phyloP scores from a whole-genome alignment of 2,888 invertebrate species.

The Orthonychiurus folsomi region DNA sequence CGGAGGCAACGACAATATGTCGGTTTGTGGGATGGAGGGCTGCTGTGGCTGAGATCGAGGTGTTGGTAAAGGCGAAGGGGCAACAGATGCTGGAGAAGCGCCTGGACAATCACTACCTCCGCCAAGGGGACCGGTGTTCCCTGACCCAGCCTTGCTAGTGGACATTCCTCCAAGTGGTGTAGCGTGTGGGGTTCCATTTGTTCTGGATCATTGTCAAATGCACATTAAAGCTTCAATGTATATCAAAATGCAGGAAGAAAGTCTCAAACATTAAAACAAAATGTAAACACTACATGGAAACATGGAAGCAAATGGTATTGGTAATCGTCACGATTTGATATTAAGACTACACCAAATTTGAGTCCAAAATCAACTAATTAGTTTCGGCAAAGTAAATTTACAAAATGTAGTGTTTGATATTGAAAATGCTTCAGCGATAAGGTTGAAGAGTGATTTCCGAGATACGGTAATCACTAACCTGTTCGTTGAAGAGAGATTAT shows the following conservation, averaged over 20 bases:
- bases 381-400: too few relatives aligned
- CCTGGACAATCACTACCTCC: constrained; percentile 44
- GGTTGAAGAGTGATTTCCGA: constrained; percentile 17
- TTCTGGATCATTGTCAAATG: neutral
- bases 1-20: neutral
- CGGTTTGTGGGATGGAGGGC: constrained; percentile 23
- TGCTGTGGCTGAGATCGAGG: constrained; percentile 60
- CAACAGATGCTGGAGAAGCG: constrained; percentile 58
- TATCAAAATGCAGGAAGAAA: too few relatives aligned
- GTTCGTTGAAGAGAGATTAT: constrained; percentile 28
- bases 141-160: constrained; percentile 47
- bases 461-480: constrained; percentile 28
- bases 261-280: too few relatives aligned
- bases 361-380: too few relatives aligned
- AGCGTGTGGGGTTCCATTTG: constrained; percentile 42
- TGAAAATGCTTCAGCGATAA: constrained; percentile 5
- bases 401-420: too few relatives aligned
- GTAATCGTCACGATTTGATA: too few relatives aligned
- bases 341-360: too few relatives aligned
- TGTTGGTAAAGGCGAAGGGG: constrained; percentile 61
- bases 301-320: too few relatives aligned
- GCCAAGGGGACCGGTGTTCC: constrained; percentile 21
- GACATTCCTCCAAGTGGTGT: constrained; percentile 60
- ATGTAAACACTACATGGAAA: too few relatives aligned
- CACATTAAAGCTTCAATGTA: too few relatives aligned